Evolutionary conservation across 2,797 vertebrate species (phyloP).

Genomic region (Enteromius viviparus): DNA sequence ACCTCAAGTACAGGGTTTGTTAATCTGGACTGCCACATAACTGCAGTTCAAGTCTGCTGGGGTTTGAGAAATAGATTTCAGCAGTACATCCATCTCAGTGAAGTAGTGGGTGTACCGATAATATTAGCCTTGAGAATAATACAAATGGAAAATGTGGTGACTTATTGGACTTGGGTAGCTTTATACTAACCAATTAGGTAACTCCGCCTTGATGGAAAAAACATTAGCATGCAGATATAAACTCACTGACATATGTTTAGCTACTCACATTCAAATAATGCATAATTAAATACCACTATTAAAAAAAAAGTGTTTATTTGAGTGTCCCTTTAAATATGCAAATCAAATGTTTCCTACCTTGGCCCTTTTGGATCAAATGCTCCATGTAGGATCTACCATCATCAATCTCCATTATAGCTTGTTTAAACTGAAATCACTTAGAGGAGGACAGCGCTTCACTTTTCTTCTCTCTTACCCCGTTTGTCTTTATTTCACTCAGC

Average conservation of each 20-base stretch:
- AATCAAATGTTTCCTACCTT: slow-evolving; percentile 73
- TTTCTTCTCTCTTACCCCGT: slow-evolving; percentile 30
- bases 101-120: slow-evolving; percentile 28
- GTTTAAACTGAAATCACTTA: slow-evolving; percentile 27
- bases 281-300: background rate
- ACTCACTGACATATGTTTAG: background rate
- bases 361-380: slow-evolving; percentile 77
- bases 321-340: slow-evolving; percentile 25
- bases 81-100: background rate
- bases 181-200: background rate
- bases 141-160: slow-evolving; percentile 15
- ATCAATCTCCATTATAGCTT: slow-evolving; percentile 62
- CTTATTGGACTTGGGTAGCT: background rate
- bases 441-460: slow-evolving; percentile 8
- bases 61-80: slow-evolving; percentile 25
- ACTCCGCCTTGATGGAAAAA: background rate
- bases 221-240: background rate
- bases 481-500: slow-evolving; percentile 57
- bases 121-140: background rate
- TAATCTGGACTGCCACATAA: background rate
- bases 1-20: slow-evolving; percentile 27
- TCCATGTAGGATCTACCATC: slow-evolving; percentile 76
- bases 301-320: background rate
- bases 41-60: slow-evolving; percentile 17
- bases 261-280: background rate